A percentile compares a stretch with the other conserved stretches of the same genome.
Evolutionary conservation across 2,888 invertebrate genomes (phyloP).

Genomic region (Norana najaformis): DNA sequence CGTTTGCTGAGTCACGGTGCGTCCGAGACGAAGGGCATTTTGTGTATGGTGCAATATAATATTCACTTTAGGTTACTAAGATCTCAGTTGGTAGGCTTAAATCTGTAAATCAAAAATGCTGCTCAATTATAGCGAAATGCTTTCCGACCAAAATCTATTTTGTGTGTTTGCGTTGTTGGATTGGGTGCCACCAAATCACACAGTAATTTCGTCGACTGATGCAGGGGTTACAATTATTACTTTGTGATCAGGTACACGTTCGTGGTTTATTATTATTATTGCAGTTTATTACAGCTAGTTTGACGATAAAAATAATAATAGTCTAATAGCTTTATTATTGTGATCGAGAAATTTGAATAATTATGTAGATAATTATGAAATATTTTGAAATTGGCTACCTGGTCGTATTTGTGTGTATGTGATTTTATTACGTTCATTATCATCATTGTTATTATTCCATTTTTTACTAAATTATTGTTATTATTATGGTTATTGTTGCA

Average conservation of each 20-base stretch:
- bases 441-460: conserved; percentile 17
- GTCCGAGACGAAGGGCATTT: neutral
- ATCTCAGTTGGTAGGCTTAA: conserved; percentile 22
- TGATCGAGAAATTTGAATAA: neutral
- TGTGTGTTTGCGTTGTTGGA: neutral
- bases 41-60: conserved; percentile 19
- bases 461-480: conserved; percentile 24
- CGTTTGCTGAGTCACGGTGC: neutral
- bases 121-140: conserved; percentile 20
- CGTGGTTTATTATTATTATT: neutral
- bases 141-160: conserved; percentile 24
- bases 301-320: neutral
- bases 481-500: conserved; percentile 23
- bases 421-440: neutral
- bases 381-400: neutral
- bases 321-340: neutral
- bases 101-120: conserved; percentile 25
- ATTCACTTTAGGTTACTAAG: conserved; percentile 22
- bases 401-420: neutral
- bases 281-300: neutral
- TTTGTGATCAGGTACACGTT: neutral
- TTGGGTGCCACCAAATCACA: neutral
- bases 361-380: neutral
- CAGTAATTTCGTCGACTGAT: neutral
- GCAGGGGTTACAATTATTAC: neutral